These are phyloP conservation scores for Tenrec ecaudatus DNA, from an alignment of 2,113 vertebrate genomes.

Conservation along the genomic window DNA sequence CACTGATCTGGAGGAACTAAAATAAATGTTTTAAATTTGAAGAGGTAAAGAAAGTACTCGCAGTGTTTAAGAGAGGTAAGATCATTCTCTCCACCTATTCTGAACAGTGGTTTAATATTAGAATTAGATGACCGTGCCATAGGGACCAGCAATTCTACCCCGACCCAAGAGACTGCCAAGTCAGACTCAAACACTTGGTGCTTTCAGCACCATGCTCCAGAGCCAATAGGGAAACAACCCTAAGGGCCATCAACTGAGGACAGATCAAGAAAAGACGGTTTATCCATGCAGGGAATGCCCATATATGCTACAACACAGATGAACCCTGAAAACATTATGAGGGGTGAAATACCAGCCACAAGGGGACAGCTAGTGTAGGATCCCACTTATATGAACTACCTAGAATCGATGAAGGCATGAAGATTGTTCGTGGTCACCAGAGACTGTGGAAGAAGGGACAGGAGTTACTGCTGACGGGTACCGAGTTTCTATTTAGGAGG, in stretches of 20 bases:
- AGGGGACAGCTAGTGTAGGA: background rate
- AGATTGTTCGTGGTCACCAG: background rate
- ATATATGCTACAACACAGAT: background rate
- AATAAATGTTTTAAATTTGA: conserved; percentile 21
- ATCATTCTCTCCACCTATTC: background rate
- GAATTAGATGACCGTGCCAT: background rate
- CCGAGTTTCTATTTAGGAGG: background rate
- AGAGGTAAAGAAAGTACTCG: background rate
- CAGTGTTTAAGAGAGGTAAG: background rate
- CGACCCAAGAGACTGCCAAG: no score
- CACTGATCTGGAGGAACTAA: conserved; percentile 21
- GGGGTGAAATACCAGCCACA: background rate
- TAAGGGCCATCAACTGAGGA: background rate
- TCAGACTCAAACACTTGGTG: background rate
- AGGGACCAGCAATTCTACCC: background rate
- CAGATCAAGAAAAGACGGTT: background rate
- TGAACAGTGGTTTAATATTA: background rate
- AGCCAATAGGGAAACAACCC: background rate
- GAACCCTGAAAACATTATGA: background rate
- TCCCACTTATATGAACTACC: background rate
- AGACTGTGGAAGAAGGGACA: background rate
- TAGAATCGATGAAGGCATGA: background rate
- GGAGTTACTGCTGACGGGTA: background rate
- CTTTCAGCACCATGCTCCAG: background rate
- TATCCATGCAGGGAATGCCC: background rate